Conservation (phyloP, 2,888 invertebrate species). For the Cylloceria caligata region DNA sequence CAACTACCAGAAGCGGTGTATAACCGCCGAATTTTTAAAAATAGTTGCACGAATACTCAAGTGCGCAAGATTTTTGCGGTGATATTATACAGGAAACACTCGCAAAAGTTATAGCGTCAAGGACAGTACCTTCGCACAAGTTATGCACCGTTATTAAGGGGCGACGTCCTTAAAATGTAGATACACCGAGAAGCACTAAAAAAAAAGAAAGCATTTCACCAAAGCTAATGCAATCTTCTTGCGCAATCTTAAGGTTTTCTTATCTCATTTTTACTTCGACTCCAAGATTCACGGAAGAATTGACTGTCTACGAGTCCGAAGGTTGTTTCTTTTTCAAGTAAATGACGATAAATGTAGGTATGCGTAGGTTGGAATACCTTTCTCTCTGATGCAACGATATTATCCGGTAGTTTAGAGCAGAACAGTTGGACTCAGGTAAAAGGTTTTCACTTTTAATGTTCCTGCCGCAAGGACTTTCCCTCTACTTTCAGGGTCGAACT, state of each 20-base stretch:
- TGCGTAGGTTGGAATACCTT: conserved; percentile 33
- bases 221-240: conserved; percentile 17
- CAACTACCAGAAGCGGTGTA: not conserved
- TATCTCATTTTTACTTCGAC: conserved; percentile 13
- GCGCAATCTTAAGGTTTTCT: conserved; percentile 33
- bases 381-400: conserved; percentile 35
- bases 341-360: conserved; percentile 2
- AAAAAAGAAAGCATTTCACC: not conserved
- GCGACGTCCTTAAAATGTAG: not conserved
- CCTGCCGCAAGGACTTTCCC: not conserved
- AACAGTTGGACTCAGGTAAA: conserved; percentile 37
- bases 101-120: not conserved
- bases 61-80: not conserved
- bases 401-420: conserved; percentile 18
- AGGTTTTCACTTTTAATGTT: conserved; percentile 28
- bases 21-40: not conserved
- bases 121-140: not conserved
- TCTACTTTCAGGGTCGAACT: conserved; percentile 42
- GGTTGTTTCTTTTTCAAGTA: not conserved
- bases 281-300: conserved; percentile 10
- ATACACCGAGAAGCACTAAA: not conserved
- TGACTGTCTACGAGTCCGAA: conserved; percentile 1
- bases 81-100: not conserved
- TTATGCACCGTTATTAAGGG: not conserved
- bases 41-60: not conserved